Evolutionary conservation across 1,140 invertebrate genomes (phyloP).

Genomic region (Thereuonema tuberculata): DNA sequence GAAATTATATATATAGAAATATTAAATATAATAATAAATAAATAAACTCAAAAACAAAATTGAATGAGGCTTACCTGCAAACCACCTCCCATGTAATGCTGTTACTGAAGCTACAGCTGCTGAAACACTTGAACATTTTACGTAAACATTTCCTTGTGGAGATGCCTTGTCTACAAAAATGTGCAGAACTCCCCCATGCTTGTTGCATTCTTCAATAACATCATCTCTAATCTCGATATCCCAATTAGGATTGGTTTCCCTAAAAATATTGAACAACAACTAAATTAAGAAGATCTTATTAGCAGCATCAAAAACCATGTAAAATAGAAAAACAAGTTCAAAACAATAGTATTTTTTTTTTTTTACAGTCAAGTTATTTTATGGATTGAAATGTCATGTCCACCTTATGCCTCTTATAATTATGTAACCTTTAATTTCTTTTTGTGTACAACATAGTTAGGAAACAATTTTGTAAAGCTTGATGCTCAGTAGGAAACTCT

Average conservation of each 20-base stretch:
- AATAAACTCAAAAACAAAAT: too few relatives aligned
- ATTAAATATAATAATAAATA: too few relatives aligned
- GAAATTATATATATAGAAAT: too few relatives aligned
- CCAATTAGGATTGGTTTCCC: constrained; percentile 76
- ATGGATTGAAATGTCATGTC: too few relatives aligned
- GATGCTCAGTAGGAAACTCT: too few relatives aligned
- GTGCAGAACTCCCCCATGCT: constrained; percentile 93
- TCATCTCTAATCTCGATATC: constrained; percentile 93
- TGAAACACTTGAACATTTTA: constrained; percentile 93
- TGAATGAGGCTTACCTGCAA: constrained; percentile 62
- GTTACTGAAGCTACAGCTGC: constrained; percentile 92
- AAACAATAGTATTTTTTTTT: too few relatives aligned
- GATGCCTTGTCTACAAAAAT: constrained; percentile 94
- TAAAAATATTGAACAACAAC: constrained; percentile 35
- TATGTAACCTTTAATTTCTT: too few relatives aligned
- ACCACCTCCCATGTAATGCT: constrained; percentile 93
- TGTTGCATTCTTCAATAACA: constrained; percentile 96
- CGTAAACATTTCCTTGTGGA: constrained; percentile 93
- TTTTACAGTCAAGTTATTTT: too few relatives aligned
- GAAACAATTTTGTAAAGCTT: too few relatives aligned
- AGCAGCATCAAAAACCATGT: neutral
- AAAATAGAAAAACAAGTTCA: too few relatives aligned
- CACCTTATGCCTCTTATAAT: too few relatives aligned
- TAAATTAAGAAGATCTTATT: neutral
- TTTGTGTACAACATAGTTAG: too few relatives aligned